Percentiles rank a stretch among this genome's conserved stretches.
Conservation (phyloP, 2,888 invertebrate species). For the Metacarcinus magister region DNA sequence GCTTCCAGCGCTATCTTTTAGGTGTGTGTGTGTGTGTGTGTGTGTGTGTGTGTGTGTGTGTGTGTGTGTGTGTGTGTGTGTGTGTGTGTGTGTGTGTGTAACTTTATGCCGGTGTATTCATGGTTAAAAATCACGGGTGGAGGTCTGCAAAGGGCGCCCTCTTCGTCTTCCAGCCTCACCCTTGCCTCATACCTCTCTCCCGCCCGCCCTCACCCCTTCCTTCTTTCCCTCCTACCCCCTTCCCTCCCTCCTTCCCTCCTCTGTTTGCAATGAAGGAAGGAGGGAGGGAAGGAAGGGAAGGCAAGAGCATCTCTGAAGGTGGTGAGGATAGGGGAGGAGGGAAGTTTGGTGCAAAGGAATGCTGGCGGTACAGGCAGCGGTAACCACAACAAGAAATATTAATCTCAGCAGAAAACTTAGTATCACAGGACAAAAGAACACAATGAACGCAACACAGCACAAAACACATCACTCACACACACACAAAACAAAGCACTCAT, state of each 20-base stretch:
- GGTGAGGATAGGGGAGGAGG: not conserved
- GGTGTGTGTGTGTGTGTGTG: not conserved
- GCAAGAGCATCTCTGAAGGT: no score
- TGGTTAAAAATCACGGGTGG: not conserved
- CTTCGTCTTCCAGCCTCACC: no score
- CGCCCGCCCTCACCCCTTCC: not conserved
- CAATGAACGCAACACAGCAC: not conserved
- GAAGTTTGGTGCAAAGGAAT: not conserved
- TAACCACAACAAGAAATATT: not conserved
- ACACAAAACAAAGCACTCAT: not conserved
- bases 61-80: slow-evolving; percentile 18
- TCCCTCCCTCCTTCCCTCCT: not conserved
- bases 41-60: slow-evolving; percentile 3
- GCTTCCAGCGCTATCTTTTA: not conserved
- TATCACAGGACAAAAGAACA: no score
- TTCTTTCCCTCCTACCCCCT: no score
- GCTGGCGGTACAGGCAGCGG: not conserved
- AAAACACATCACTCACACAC: no score
- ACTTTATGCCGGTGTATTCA: not conserved
- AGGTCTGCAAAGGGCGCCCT: no score
- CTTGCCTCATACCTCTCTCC: not conserved
- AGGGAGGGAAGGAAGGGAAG: not conserved
- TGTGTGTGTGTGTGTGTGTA: slow-evolving; percentile 3
- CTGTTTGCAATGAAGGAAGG: not conserved
- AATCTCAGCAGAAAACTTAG: not conserved